phyloP scores from a whole-genome alignment of 2,797 vertebrate genomes.

The Ctenosaura bakeri region DNA sequence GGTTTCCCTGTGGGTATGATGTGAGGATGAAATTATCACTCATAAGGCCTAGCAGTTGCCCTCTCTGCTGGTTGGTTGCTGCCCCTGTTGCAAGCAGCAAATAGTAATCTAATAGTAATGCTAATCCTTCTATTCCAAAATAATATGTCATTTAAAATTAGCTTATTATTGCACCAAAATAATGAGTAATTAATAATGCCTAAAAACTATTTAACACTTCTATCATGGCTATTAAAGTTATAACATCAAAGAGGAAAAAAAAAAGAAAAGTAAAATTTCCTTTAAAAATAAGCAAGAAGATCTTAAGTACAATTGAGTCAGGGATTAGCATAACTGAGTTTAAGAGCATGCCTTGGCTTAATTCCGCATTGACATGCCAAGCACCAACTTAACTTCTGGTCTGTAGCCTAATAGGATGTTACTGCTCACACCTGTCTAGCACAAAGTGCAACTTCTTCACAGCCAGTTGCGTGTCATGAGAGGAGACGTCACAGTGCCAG shows the following conservation, averaged over 20 bases:
- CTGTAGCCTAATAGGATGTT: background rate
- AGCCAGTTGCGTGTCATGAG: slow-evolving; percentile 82
- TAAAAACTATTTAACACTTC: too few relatives aligned
- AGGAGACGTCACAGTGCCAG: slow-evolving; percentile 85
- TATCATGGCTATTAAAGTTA: too few relatives aligned
- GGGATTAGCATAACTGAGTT: background rate
- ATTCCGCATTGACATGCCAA: background rate
- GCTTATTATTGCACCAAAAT: too few relatives aligned
- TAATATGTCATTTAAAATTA: too few relatives aligned
- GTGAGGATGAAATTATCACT: background rate
- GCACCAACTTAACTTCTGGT: background rate
- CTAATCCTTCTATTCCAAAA: too few relatives aligned
- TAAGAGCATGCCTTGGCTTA: background rate
- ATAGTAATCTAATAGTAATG: too few relatives aligned
- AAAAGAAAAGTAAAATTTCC: too few relatives aligned
- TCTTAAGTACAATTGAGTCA: background rate
- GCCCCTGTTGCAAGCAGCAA: too few relatives aligned
- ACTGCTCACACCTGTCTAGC: slow-evolving; percentile 72
- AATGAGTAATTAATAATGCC: too few relatives aligned
- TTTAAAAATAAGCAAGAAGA: too few relatives aligned
- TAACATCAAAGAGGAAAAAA: too few relatives aligned
- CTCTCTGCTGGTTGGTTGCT: background rate
- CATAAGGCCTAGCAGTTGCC: background rate
- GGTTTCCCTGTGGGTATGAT: background rate
- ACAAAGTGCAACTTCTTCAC: slow-evolving; percentile 85